Evolutionary conservation across 2,888 invertebrate genomes (phyloP), one percentile per base, ranked within the genome.

Genomic region (Rhagonycha fulva): DNA sequence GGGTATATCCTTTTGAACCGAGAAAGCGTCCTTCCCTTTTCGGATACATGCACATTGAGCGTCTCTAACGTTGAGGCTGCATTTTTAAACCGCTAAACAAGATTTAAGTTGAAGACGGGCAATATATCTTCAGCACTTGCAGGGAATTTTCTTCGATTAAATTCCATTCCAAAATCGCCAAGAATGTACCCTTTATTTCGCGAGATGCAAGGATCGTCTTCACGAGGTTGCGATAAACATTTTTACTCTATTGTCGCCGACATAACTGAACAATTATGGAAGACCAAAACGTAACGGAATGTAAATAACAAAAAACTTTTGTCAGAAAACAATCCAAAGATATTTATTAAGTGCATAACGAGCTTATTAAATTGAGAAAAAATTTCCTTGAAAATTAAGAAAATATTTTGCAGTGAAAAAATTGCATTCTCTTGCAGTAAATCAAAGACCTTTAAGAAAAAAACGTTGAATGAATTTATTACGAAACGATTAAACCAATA

Each of bases 201-300:
- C 82, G 81, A 79, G 81, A 78, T 79, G 24, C 19, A 66, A 66
- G 63, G 68, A 76, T 76, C 73, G 75, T 75, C 68, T 68, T 72
- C 75, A 76, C 75, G 74, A 70, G 71, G 76, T 68, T 77, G 69
- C 74, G 74, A 74, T 74, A 81, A 78, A 81, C 78, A 81, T 79
- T 82, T 80, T 79, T 79, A 78, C 79, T 80, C 82, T 80, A 83
- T 83, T 83, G 83, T 83, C 79, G 70, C 71, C 83, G 79, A 79
- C 83, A 84, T 84, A 82, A 82, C 83, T 82, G 76, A 74, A 82
- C 84, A 85, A 85, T 85, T 85, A 83, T 84, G 78, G 80, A 81
- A 82, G 83, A 84, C 83, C 82, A 80, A 79, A 74, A 74, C 71
- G 71, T 66, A 66, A 66, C 23, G 26, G 63, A 66, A 66, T 66